Evolutionary conservation across 1,140 invertebrate genomes (phyloP), one percentile per base, ranked within the genome.

Genomic region (Brachionus sp.): DNA sequence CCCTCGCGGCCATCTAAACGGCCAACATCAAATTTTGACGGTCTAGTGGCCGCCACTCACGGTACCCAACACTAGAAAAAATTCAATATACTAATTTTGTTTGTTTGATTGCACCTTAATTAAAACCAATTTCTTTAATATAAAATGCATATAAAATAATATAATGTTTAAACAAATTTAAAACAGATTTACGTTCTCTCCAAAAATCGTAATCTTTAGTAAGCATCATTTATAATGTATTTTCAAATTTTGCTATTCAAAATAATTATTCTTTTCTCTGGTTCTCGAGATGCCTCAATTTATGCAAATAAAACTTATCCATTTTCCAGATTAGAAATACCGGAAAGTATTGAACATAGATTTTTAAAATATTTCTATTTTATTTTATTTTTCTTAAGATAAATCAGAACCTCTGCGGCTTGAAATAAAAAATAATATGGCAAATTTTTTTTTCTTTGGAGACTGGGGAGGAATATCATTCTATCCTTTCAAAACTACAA

Each of bases 391-490:
- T n/a, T 16, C 25, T 68, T 3, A 35, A 68, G 64, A 68, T 68
- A 10, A 35, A 33, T 68, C 64, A 9, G n/a, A n/a, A 1, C 64
- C 64, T 12, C 23, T 57, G 10, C 16, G 53, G 12, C 16, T 53
- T 7, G 13, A 57, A 37, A 64, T 29, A 23, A 57, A 19, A 23
- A 33, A 66, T 66, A 16, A 39, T n/a, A 5, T 35, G 10, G 53
- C 25, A 10, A 29, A 37, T n/a, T 88, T 88, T 42, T 66, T 88
- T 46, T 85, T 86, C 1, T 84, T 89, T 37, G 88, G 88, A 33
- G 89, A 90, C 80, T 88, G 88, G 88, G 89, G 89, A 62, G 89
- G 89, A 9, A 50, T 88, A 2, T 87, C 88, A 5, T 12, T 68
- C 12, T 84, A 64, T 23, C 89, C 89, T 7, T 90, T 87, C 84